Percentiles rank a stretch among this genome's conserved stretches.
These are phyloP conservation scores for Apantesis nais DNA, from an alignment of 2,888 invertebrate species.

Conservation along the genomic window DNA sequence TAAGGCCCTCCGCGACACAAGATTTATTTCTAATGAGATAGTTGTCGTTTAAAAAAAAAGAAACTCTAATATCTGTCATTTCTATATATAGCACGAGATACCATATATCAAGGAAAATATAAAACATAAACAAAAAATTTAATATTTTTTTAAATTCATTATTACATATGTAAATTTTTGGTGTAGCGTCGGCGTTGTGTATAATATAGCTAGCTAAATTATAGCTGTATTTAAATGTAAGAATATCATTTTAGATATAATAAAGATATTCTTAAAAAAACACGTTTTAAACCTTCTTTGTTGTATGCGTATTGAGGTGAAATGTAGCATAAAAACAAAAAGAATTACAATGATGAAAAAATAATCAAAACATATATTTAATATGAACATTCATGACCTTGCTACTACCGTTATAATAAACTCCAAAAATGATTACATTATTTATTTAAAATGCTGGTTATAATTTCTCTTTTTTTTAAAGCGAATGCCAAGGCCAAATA, in stretches of 20 bases:
- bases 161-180: not conserved
- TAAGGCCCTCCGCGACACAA: no score
- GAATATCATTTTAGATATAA: not conserved
- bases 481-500: not conserved
- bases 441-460: slow-evolving; percentile 1
- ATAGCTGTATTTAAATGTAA: not conserved
- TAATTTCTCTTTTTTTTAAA: not conserved
- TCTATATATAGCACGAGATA: not conserved
- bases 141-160: not conserved
- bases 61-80: not conserved
- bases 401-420: not conserved
- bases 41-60: no score
- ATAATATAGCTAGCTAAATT: not conserved
- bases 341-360: not conserved
- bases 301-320: not conserved
- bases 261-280: not conserved
- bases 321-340: not conserved
- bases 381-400: not conserved
- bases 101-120: not conserved
- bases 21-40: no score
- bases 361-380: not conserved
- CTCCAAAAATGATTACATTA: not conserved
- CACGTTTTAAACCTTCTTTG: not conserved
- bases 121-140: not conserved
- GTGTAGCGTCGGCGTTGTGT: not conserved